A percentile compares a stretch with the other conserved stretches of the same genome.
These are phyloP conservation scores for Ranitomeya imitator DNA, from an alignment of 2,113 vertebrate genomes.

Conservation along the genomic window DNA sequence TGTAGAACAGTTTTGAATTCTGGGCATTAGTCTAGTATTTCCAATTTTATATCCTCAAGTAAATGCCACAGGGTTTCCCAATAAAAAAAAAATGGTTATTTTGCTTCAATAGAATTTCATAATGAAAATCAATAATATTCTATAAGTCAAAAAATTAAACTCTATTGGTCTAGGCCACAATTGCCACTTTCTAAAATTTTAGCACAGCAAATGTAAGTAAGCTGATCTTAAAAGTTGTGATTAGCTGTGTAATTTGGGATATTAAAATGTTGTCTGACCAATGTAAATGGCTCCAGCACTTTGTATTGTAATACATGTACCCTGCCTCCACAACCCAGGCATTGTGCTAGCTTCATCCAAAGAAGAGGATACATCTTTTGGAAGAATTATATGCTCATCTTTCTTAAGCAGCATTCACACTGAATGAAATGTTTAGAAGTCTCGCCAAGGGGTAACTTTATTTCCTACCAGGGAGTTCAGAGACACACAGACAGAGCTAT, in stretches of 20 bases:
- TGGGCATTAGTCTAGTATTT: too few relatives aligned
- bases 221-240: not conserved
- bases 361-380: conserved; percentile 84
- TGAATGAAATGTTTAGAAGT: conserved; percentile 99
- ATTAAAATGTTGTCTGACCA: not conserved
- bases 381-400: conserved; percentile 94
- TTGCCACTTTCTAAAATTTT: not conserved
- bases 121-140: not conserved
- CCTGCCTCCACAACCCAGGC: not conserved
- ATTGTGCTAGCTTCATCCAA: conserved; percentile 59
- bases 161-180: not conserved
- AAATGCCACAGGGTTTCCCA: not conserved
- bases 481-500: conserved; percentile 93
- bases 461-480: conserved; percentile 99
- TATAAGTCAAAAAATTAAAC: not conserved
- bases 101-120: too few relatives aligned
- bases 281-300: not conserved
- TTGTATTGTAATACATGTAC: not conserved
- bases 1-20: too few relatives aligned
- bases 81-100: not conserved
- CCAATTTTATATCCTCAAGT: not conserved
- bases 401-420: conserved; percentile 96
- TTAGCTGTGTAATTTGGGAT: not conserved
- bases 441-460: conserved; percentile 97
- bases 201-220: too few relatives aligned